phyloP scores from a whole-genome alignment of 2,113 vertebrate species.

The Crotalus horridus region DNA sequence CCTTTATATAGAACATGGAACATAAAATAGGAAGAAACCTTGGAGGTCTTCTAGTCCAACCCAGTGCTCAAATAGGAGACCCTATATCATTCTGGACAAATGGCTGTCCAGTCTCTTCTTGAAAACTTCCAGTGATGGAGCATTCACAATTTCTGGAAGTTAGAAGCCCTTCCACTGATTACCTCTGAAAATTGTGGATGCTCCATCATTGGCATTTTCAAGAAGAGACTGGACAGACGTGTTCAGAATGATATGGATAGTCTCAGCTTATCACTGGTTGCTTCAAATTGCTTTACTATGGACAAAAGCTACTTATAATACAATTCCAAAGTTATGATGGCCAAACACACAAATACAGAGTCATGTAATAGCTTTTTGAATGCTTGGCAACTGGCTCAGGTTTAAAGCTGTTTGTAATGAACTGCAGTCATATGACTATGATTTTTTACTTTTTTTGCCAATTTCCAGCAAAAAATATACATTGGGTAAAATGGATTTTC shows the following conservation, averaged over 20 bases:
- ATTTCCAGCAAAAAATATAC: neutral
- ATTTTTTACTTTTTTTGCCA: neutral
- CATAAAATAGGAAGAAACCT: neutral
- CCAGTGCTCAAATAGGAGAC: neutral
- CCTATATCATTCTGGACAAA: neutral
- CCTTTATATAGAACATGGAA: neutral
- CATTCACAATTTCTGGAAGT: neutral
- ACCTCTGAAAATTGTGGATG: neutral
- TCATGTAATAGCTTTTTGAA: neutral
- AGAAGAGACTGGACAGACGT: neutral
- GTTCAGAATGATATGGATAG: neutral
- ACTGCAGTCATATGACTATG: neutral
- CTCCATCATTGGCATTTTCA: neutral
- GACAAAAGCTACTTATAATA: neutral
- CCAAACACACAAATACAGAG: neutral
- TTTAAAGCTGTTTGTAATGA: neutral
- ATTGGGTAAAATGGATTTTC: neutral
- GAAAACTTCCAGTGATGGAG: neutral
- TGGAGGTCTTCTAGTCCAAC: neutral
- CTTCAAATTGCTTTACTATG: neutral
- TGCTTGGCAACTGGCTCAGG: neutral
- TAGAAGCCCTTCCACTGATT: neutral
- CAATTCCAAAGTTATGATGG: neutral
- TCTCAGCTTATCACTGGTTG: neutral
- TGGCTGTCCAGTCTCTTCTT: neutral